phyloP scores from a whole-genome alignment of 1,140 invertebrate genomes.

The Calycopis cecrops region DNA sequence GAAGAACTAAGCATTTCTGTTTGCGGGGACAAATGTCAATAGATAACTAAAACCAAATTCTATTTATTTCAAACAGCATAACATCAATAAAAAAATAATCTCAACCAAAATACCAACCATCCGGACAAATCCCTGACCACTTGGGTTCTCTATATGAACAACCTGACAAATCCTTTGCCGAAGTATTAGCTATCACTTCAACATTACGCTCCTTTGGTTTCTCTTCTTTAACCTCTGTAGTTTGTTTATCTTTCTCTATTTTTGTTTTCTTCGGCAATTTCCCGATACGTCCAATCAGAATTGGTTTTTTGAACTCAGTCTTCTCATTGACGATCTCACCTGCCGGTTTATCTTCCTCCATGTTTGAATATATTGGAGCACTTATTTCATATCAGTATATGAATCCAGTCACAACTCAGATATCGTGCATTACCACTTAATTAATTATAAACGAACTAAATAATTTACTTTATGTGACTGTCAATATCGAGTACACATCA shows the following conservation, averaged over 20 bases:
- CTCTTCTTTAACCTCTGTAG: conserved; percentile 19
- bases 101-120: conserved; percentile 41
- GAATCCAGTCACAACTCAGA: too few species aligned
- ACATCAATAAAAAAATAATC: too few species aligned
- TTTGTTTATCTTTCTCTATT: conserved; percentile 29
- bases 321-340: conserved; percentile 26
- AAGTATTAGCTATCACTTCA: conserved; percentile 33
- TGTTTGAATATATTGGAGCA: background rate
- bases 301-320: conserved; percentile 65
- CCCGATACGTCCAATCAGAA: conserved; percentile 57
- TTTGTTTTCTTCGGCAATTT: conserved; percentile 61
- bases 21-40: too few species aligned
- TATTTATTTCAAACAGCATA: too few species aligned
- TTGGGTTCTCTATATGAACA: conserved; percentile 83
- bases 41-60: too few species aligned
- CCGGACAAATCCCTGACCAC: conserved; percentile 82
- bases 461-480: too few species aligned
- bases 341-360: conserved; percentile 9
- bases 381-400: too few species aligned
- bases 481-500: too few species aligned
- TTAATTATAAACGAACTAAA: too few species aligned
- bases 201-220: conserved; percentile 22
- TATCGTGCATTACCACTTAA: too few species aligned
- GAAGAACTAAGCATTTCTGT: too few species aligned
- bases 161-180: conserved; percentile 54